Conservation (phyloP, 2,113 vertebrate species). For the Hippocampus mohnikei region DNA sequence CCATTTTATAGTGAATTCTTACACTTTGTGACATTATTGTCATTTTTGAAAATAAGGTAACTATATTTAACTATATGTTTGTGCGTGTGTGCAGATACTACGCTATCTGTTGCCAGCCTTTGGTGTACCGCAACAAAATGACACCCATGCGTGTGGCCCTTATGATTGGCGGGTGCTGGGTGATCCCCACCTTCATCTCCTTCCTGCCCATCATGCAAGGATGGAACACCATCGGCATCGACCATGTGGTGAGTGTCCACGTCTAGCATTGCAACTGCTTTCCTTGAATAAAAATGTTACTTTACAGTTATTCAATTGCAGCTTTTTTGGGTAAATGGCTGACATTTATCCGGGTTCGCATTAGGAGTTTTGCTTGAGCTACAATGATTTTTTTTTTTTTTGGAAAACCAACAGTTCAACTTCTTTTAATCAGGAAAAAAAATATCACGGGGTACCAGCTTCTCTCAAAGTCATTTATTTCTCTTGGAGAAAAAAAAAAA, state of each 20-base stretch:
- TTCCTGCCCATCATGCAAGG: slow-evolving; percentile 99
- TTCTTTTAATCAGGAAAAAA: no score
- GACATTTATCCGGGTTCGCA: no score
- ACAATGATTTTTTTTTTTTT: no score
- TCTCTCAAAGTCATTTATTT: no score
- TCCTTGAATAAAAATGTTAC: no score
- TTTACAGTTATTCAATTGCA: no score
- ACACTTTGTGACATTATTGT: neutral
- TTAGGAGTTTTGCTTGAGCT: no score
- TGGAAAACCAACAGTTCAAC: no score
- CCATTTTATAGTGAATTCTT: neutral
- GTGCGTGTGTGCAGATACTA: slow-evolving; percentile 79
- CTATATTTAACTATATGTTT: neutral
- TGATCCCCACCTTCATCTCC: slow-evolving; percentile 93
- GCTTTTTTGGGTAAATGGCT: no score
- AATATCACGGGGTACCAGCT: no score
- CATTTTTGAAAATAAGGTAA: neutral
- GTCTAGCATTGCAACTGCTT: no score
- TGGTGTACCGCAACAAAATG: slow-evolving; percentile 98
- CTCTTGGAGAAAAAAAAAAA: no score
- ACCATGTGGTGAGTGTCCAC: slow-evolving; percentile 81
- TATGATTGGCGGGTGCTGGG: slow-evolving; percentile 97
- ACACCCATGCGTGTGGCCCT: slow-evolving; percentile 88
- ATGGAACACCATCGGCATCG: slow-evolving; percentile 98
- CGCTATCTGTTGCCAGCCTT: slow-evolving; percentile 96